Conservation (phyloP, 2,888 invertebrate genomes). For the Hirtodrosophila histrioides region DNA sequence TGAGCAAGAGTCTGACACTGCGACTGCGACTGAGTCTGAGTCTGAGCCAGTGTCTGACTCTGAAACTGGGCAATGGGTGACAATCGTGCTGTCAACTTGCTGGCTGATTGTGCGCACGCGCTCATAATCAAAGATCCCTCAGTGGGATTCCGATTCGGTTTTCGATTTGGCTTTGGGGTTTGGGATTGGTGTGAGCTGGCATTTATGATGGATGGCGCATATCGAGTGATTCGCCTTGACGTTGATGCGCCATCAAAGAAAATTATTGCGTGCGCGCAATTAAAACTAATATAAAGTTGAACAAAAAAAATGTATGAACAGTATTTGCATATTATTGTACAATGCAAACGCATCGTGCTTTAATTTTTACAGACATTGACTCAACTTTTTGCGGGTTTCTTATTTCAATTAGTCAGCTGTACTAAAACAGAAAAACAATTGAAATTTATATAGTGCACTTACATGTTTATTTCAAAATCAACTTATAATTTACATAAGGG, state of each 20-base stretch:
- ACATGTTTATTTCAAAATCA: too few species aligned
- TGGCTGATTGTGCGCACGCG: slow-evolving; percentile 76
- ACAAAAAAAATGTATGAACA: slow-evolving; percentile 27
- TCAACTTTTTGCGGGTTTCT: slow-evolving; percentile 17
- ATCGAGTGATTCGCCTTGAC: slow-evolving; percentile 75
- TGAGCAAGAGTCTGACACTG: slow-evolving; percentile 33
- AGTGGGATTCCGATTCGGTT: slow-evolving; percentile 30
- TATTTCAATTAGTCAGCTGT: slow-evolving; percentile 9
- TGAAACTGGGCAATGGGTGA: slow-evolving; percentile 21
- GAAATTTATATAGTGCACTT: too few species aligned
- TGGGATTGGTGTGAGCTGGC: slow-evolving; percentile 47
- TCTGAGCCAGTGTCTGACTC: slow-evolving; percentile 13
- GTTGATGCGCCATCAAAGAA: slow-evolving; percentile 78
- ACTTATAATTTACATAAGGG: too few species aligned
- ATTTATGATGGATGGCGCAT: slow-evolving; percentile 74
- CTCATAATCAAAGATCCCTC: slow-evolving; percentile 69
- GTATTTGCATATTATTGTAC: slow-evolving; percentile 57
- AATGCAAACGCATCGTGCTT: slow-evolving; percentile 35
- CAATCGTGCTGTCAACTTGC: slow-evolving; percentile 17
- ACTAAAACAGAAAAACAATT: too few species aligned
- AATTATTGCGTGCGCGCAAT: slow-evolving; percentile 78
- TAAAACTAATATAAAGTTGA: slow-evolving; percentile 77
- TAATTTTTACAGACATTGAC: slow-evolving; percentile 24
- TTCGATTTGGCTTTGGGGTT: slow-evolving; percentile 27
- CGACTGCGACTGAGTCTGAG: slow-evolving; percentile 5